Evolutionary conservation across 2,888 invertebrate species (phyloP), one percentile per base, ranked within the genome.

Genomic region (Folsomia candida): DNA sequence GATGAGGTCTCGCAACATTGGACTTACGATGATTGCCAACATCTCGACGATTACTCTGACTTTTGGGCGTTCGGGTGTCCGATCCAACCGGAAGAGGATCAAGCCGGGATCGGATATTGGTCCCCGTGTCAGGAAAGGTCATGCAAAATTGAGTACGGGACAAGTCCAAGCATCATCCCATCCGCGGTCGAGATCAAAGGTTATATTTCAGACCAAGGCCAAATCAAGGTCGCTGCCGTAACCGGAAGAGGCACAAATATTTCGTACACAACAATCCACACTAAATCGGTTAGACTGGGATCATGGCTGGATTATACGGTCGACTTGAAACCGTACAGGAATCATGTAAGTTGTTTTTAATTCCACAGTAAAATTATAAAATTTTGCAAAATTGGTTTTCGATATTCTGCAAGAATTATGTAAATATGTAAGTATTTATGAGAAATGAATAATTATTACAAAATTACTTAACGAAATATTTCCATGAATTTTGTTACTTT

Each of bases 1-100:
- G 65, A 65, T n/a, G 65, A 65, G 47, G 3, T 63, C 25, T n/a
- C 63, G 4, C 11, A 6, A 4, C 37, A 37, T 37, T 37, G 37
- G 37, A 18, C 6, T 18, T n/a, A 51, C 26, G 51, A 65, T 28
- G 65, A 65, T 54, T 25, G 27, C 65, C 2, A 54, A 6, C 22
- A 54, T 54, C 6, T 54, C 4, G 20, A 18, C 6, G 54, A 54
- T 4, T 54, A 54, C 54, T 4, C 20, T 6, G 54, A 54, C n/a
- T 54, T 54, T 54, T 54, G 54, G 54, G 20, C 4, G 6, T 22
- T 54, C 6, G 54, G 54, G n/a, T 54, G 54, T 22, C 54, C 54
- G n/a, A 20, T 54, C n/a, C 11, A 54, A 54, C 22, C 54, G 11
- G 54, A 14, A 20, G 22, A 18, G 6, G 54, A 6, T 4, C 11